These are phyloP conservation scores for Eubasilissa splendida DNA, from an alignment of 2,888 invertebrate species.

Conservation along the genomic window DNA sequence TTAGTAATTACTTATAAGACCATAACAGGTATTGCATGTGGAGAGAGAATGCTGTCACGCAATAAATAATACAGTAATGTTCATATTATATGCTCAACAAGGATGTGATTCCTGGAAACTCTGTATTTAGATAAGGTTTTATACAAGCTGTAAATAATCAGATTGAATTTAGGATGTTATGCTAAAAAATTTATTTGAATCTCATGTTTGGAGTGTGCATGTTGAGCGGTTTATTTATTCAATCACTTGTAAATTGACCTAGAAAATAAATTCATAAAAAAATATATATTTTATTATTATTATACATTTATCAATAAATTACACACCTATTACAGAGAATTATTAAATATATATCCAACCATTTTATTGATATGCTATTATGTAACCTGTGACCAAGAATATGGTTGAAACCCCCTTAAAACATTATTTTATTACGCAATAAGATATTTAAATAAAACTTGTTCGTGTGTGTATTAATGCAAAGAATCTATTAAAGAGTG, in stretches of 20 bases:
- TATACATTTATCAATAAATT: no score
- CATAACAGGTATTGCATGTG: conserved; percentile 13
- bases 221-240: conserved; percentile 13
- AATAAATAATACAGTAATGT: conserved; percentile 25
- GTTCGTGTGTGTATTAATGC: no score
- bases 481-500: no score
- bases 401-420: no score
- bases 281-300: no score
- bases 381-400: background rate
- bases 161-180: conserved; percentile 6
- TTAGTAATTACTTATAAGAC: conserved; percentile 5
- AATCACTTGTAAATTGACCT: conserved; percentile 11
- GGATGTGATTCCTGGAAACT: conserved; percentile 15
- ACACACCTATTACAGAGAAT: no score
- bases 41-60: conserved; percentile 39
- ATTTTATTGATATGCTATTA: background rate
- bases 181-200: background rate
- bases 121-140: conserved; percentile 26
- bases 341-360: no score
- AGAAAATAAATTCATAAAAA: conserved; percentile 18
- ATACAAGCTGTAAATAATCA: conserved; percentile 41
- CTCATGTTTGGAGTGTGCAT: conserved; percentile 4
- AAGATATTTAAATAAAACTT: no score
- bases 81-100: conserved; percentile 32
- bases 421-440: no score